Conservation (phyloP, 2,113 vertebrate genomes). For the Salminus brasiliensis region DNA sequence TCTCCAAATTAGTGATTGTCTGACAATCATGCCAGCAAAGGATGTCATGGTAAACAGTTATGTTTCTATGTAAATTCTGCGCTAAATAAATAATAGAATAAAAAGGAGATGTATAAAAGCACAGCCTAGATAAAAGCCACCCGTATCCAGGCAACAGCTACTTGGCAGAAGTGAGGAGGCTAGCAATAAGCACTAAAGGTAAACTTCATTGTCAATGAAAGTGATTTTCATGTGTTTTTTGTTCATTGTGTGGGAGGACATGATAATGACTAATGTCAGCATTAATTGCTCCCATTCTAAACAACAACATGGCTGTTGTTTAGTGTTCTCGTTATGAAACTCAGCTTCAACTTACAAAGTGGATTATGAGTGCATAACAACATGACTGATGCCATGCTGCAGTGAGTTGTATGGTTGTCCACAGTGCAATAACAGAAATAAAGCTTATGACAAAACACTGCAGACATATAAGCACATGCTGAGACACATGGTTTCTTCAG, state of each 20-base stretch:
- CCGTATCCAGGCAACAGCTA: constrained; percentile 46
- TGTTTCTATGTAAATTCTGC: neutral
- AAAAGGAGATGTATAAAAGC: constrained; percentile 15
- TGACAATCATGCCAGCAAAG: neutral
- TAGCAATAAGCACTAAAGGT: neutral
- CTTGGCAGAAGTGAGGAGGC: constrained; percentile 24
- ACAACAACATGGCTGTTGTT: neutral
- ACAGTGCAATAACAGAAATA: neutral
- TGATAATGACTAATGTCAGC: neutral
- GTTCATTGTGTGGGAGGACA: neutral
- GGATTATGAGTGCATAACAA: neutral
- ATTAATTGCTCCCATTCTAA: neutral
- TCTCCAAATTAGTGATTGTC: neutral
- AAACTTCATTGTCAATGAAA: constrained; percentile 31
- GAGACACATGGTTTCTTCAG: no score
- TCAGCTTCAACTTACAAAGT: constrained; percentile 5
- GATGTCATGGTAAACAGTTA: neutral
- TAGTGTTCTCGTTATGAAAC: constrained; percentile 19
- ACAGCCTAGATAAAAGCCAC: constrained; percentile 17
- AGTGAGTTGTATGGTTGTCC: neutral
- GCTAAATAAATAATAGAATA: neutral
- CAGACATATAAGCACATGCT: neutral
- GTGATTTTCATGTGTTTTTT: constrained; percentile 27
- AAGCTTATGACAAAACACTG: neutral
- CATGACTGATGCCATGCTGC: neutral